phyloP scores from a whole-genome alignment of 2,797 vertebrate genomes.

The Aulostomus chinensis region DNA sequence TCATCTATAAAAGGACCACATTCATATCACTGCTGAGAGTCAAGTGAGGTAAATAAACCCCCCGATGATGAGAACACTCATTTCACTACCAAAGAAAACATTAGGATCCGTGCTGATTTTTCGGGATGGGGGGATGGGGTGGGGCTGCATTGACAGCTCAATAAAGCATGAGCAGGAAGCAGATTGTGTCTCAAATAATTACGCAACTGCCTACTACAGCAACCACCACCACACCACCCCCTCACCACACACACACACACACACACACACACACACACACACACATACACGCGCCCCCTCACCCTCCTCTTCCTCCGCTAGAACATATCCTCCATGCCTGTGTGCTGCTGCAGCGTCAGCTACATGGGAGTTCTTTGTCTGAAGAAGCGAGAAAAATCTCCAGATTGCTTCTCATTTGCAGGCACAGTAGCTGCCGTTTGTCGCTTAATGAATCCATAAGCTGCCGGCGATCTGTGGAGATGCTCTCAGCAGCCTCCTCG shows the following conservation, averaged over 20 bases:
- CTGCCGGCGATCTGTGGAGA: constrained; percentile 30
- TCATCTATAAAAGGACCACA: constrained; percentile 6
- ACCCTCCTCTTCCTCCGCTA: constrained; percentile 16
- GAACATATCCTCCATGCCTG: constrained; percentile 43
- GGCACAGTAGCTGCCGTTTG: constrained; percentile 51
- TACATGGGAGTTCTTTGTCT: constrained; percentile 53
- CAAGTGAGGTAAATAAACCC: background rate
- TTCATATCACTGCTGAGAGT: constrained; percentile 3
- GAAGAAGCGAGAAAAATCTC: constrained; percentile 28
- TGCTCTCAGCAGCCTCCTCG: constrained; percentile 28
- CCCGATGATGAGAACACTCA: background rate
- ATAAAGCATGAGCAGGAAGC: constrained; percentile 53
- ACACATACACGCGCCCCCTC: background rate
- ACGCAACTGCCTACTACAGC: constrained; percentile 52
- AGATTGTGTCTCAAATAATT: constrained; percentile 58
- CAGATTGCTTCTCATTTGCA: constrained; percentile 39
- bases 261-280: background rate
- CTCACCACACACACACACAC: no score
- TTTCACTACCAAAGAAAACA: background rate
- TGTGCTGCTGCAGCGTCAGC: constrained; percentile 56
- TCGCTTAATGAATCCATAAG: no score
- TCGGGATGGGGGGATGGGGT: no score
- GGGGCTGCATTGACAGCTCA: constrained; percentile 13
- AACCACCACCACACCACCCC: background rate
- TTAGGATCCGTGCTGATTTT: constrained; percentile 13